These are phyloP conservation scores for Steinernema hermaphroditum DNA, from an alignment of 2,888 invertebrate species.

Conservation along the genomic window DNA sequence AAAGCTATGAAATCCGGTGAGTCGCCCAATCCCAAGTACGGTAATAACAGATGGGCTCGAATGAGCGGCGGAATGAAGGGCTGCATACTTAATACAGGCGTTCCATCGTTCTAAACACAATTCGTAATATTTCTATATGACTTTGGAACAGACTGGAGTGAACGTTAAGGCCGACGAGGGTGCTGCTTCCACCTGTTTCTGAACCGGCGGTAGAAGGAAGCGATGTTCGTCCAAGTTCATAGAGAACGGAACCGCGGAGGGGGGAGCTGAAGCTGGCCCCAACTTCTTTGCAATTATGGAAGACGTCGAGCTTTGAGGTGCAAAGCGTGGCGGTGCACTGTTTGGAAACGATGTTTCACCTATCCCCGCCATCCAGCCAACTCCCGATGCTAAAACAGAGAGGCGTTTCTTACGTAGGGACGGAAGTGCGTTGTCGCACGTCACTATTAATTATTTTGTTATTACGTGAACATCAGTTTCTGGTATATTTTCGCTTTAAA, in stretches of 20 bases:
- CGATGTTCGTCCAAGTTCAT: constrained; percentile 14
- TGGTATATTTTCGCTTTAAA: too few species aligned
- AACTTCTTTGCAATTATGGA: not conserved
- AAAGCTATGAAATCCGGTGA: too few species aligned
- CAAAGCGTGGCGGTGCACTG: constrained; percentile 16
- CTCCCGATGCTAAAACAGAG: constrained; percentile 17
- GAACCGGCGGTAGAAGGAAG: constrained; percentile 2
- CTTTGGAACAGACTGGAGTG: not conserved
- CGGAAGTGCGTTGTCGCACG: not conserved
- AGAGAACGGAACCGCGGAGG: constrained; percentile 8
- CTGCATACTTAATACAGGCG: too few species aligned
- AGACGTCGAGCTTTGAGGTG: not conserved
- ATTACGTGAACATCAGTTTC: too few species aligned
- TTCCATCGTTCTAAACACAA: not conserved
- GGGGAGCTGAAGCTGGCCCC: not conserved
- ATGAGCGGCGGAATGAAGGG: too few species aligned
- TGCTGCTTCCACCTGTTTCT: not conserved
- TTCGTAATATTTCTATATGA: not conserved
- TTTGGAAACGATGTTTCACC: constrained; percentile 17
- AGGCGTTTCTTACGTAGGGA: too few species aligned
- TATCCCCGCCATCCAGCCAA: constrained; percentile 7
- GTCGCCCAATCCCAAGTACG: too few species aligned
- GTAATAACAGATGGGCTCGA: too few species aligned
- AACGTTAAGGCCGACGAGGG: not conserved
- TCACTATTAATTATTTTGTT: not conserved